phyloP scores from a whole-genome alignment of 2,113 vertebrate species.

The Orycteropus afer region DNA sequence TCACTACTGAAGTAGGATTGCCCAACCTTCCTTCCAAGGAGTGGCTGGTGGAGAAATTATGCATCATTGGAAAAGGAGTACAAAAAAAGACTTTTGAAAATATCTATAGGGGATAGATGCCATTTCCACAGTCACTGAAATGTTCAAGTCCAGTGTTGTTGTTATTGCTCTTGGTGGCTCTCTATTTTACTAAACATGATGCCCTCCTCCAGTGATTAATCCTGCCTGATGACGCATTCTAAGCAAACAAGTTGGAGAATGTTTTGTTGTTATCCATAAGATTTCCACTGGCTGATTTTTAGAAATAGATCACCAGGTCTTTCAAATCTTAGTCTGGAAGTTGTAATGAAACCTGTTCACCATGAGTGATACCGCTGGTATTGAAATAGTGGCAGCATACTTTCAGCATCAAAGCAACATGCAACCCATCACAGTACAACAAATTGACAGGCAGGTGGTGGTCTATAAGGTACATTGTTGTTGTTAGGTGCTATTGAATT shows the following conservation, averaged over 20 bases:
- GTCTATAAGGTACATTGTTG: too few species aligned
- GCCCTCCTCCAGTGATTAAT: background rate
- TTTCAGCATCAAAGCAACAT: background rate
- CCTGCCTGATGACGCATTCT: background rate
- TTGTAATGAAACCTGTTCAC: background rate
- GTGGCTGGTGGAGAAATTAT: background rate
- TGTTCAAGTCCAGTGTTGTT: background rate
- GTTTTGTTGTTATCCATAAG: background rate
- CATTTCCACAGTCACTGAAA: background rate
- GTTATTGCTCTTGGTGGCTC: background rate
- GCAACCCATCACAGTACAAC: background rate
- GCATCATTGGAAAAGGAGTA: background rate
- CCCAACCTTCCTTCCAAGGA: too few species aligned
- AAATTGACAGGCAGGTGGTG: background rate
- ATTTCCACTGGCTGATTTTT: background rate
- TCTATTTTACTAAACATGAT: background rate
- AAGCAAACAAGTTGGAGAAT: background rate
- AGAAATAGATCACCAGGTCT: background rate
- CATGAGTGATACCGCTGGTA: background rate
- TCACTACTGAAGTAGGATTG: too few species aligned
- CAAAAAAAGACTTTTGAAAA: background rate
- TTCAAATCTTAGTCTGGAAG: background rate
- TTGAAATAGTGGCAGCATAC: background rate
- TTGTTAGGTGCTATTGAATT: too few species aligned
- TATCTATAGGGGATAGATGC: background rate